Evolutionary conservation across 2,113 vertebrate species (phyloP), one percentile per base, ranked within the genome.

Genomic region (Pungitius pungitius): DNA sequence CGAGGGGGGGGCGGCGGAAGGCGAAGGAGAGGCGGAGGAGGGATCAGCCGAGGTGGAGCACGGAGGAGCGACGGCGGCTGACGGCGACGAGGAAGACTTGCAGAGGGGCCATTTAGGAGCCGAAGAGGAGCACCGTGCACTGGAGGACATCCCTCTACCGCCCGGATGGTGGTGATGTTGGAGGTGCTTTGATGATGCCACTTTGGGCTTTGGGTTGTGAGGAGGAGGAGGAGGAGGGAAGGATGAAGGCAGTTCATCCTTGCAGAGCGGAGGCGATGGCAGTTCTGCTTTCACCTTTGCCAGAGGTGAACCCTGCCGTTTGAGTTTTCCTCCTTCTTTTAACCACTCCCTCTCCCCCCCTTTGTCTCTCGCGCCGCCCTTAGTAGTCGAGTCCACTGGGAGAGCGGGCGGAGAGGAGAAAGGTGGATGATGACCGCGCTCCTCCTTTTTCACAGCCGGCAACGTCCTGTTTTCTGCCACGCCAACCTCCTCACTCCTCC

Each of bases 261-360:
- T 91, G 43, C 43, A 88, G 80, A 78, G 81, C 88, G 70, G 76
- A 71, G 75, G n/a, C 24, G 79, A 75, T 0, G 20, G 55, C 82
- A 83, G 87, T 91, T 96, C 94, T 0, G 91, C 81, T 90, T 95
- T 96, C 47, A 91, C 52, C 26, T 90, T 81, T 81, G 58, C 49
- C 87, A 83, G 87, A 80, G 91, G 82, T 61, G 86, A 27, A 81
- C 87, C 87, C 71, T 91, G 93, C 72, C 83, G 86, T 82, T 92
- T 88, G 84, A 62, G 39, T 20, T 61, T 64, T 13, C 10, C 51
- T 20, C 52, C 70, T 9, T 33, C 77, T n/a, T 68, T 74, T 0
- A 3, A 9, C 42, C 26, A 74, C 27, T 80, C 40, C 2, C 7
- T 73, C 73, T 40, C 69, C 17, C 74, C 66, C 43, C 72, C 39